Conservation (phyloP, 1,140 invertebrate genomes). For the Papilio dardanus region DNA sequence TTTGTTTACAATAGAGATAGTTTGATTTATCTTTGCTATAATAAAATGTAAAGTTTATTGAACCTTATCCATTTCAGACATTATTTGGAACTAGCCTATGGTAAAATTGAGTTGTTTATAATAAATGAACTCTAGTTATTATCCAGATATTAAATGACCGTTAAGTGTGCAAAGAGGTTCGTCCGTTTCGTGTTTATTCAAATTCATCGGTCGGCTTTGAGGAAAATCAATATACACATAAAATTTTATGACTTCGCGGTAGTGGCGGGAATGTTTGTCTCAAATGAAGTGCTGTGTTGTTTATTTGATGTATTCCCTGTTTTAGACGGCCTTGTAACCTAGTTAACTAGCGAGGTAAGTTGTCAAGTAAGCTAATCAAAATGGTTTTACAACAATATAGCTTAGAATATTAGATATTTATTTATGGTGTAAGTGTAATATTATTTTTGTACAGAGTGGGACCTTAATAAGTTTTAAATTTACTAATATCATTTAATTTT, state of each 20-base stretch:
- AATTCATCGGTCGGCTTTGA: slow-evolving; percentile 12
- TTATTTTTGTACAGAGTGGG: background rate
- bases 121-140: background rate
- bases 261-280: slow-evolving; percentile 7
- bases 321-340: background rate
- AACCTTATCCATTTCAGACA: background rate
- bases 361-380: background rate
- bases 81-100: background rate
- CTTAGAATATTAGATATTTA: too few relatives aligned
- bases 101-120: background rate
- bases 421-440: background rate
- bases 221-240: slow-evolving; percentile 24
- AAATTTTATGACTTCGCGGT: slow-evolving; percentile 9
- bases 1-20: background rate
- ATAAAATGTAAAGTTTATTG: background rate
- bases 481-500: too few relatives aligned
- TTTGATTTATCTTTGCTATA: background rate
- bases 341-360: background rate
- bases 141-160: background rate
- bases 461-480: too few relatives aligned
- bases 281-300: slow-evolving; percentile 12
- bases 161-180: background rate
- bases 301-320: slow-evolving; percentile 22
- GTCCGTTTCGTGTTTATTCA: background rate
- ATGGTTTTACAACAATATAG: too few relatives aligned